Evolutionary conservation across 2,113 vertebrate species (phyloP).

Genomic region (Pantherophis guttatus): DNA sequence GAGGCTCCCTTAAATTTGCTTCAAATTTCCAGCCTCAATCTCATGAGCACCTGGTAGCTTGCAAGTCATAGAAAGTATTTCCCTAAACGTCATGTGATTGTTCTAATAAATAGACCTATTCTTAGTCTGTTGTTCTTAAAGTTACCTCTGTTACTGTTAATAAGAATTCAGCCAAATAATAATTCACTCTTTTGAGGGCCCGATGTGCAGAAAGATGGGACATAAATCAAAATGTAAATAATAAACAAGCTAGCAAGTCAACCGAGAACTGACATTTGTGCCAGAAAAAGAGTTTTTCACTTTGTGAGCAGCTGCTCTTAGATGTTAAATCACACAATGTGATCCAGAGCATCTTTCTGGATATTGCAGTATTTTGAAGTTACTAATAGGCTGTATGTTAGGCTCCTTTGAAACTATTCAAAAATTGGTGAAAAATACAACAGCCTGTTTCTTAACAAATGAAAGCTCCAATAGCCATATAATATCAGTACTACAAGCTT

Average conservation of each 20-base stretch:
- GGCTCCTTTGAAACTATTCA: not conserved
- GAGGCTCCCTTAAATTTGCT: not conserved
- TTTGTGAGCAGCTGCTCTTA: not conserved
- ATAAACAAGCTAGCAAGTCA: not conserved
- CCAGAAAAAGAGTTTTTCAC: not conserved
- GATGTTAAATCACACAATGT: not conserved
- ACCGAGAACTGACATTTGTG: not conserved
- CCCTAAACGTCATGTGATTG: not conserved
- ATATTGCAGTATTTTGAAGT: not conserved
- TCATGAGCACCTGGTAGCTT: not conserved
- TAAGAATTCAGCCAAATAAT: not conserved
- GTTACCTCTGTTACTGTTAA: not conserved
- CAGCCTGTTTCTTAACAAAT: not conserved
- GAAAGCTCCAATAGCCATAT: not conserved
- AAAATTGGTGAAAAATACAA: not conserved
- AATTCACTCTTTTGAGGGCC: not conserved
- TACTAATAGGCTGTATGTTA: not conserved
- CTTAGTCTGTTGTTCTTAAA: not conserved
- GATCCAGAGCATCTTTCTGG: not conserved
- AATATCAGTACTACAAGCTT: not conserved
- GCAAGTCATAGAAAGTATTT: not conserved
- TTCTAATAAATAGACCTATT: not conserved
- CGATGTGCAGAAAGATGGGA: not conserved
- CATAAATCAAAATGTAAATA: not conserved
- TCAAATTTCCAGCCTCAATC: not conserved